phyloP scores from a whole-genome alignment of 2,888 invertebrate species.

The Holacanthella duospinosa region DNA sequence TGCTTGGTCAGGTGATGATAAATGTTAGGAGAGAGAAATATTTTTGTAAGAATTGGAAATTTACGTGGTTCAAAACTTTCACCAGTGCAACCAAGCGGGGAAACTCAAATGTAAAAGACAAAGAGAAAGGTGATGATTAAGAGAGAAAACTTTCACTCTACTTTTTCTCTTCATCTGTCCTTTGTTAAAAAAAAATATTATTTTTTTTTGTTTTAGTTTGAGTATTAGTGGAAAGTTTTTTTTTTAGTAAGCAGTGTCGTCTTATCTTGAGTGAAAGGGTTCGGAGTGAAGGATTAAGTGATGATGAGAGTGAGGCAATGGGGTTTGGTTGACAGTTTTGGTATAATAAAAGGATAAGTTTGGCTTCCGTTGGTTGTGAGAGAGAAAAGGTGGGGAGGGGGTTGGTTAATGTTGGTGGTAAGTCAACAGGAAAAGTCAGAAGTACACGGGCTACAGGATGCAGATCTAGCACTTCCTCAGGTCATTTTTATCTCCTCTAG shows the following conservation, averaged over 20 bases:
- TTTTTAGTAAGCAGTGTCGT: no score
- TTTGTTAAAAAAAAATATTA: not conserved
- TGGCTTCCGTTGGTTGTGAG: not conserved
- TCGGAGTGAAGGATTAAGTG: not conserved
- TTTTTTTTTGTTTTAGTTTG: conserved; percentile 4
- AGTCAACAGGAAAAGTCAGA: no score
- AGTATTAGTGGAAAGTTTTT: no score
- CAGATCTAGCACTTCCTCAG: no score
- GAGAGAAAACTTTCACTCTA: conserved; percentile 13
- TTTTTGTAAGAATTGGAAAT: no score
- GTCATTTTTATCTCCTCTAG: no score
- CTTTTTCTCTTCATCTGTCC: conserved; percentile 5
- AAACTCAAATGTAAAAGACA: not conserved
- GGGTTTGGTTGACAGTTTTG: not conserved
- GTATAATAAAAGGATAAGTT: not conserved
- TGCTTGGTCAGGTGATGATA: not conserved
- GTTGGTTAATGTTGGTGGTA: no score
- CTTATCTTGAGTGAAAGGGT: not conserved
- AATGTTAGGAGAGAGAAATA: no score
- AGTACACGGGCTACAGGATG: no score
- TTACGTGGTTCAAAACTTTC: no score
- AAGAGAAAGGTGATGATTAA: conserved; percentile 8
- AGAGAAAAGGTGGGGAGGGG: not conserved
- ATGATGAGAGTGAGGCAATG: not conserved
- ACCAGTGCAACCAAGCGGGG: not conserved